phyloP scores from a whole-genome alignment of 2,888 invertebrate species.

The Chelonus formosanus region DNA sequence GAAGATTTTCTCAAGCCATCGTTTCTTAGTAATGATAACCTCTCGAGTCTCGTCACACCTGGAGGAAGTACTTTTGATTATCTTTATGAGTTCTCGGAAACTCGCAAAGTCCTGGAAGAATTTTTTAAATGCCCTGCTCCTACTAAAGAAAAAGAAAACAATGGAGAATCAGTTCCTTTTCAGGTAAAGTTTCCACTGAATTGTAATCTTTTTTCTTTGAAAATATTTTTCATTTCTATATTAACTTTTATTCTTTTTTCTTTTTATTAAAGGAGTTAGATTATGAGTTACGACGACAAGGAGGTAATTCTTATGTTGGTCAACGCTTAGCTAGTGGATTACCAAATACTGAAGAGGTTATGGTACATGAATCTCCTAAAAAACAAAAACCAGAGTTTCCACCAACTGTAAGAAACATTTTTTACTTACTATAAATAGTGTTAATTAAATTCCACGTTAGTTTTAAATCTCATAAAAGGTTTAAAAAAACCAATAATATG shows the following conservation, averaged over 20 bases:
- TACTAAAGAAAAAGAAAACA: constrained; percentile 69
- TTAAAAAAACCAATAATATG: neutral
- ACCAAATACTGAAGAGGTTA: constrained; percentile 61
- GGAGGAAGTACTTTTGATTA: constrained; percentile 79
- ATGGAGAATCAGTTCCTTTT: constrained; percentile 64
- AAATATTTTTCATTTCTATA: neutral
- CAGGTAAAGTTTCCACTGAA: constrained; percentile 57
- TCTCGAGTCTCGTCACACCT: constrained; percentile 60
- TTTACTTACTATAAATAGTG: too few relatives aligned
- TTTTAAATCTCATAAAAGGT: too few relatives aligned
- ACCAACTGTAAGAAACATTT: constrained; percentile 51
- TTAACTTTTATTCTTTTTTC: constrained; percentile 5
- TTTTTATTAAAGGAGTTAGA: constrained; percentile 72
- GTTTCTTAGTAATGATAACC: constrained; percentile 56
- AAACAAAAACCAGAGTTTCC: constrained; percentile 60
- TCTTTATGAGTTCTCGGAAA: constrained; percentile 91
- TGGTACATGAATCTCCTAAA: constrained; percentile 63
- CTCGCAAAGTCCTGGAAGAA: constrained; percentile 89
- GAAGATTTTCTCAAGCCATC: constrained; percentile 49
- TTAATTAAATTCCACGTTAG: too few relatives aligned
- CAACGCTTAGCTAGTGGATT: constrained; percentile 75
- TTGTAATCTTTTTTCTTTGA: neutral
- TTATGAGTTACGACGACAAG: constrained; percentile 80
- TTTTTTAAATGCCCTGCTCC: constrained; percentile 85
- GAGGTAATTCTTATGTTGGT: constrained; percentile 81